Percentiles rank a stretch among this genome's conserved stretches.
phyloP scores from a whole-genome alignment of 2,888 invertebrate species.

The Clitarchus hookeri region DNA sequence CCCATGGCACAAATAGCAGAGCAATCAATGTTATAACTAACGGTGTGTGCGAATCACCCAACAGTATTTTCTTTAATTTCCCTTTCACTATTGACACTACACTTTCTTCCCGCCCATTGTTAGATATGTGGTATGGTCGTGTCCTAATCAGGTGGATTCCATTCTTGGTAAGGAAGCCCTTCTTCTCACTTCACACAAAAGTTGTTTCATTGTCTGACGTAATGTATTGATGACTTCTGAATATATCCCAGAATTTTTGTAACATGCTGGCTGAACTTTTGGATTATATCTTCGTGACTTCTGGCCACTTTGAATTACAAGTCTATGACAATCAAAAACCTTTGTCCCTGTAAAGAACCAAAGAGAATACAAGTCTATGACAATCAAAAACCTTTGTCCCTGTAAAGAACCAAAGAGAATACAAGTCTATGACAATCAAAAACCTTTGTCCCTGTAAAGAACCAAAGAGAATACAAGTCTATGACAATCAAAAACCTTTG shows the following conservation, averaged over 20 bases:
- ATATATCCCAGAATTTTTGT: constrained; percentile 27
- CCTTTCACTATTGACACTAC: constrained; percentile 43
- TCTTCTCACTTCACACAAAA: constrained; percentile 33
- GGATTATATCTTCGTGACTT: constrained; percentile 30
- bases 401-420: too few relatives aligned
- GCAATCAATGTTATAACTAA: neutral
- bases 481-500: constrained; percentile 44
- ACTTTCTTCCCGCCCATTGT: constrained; percentile 42
- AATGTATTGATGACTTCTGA: constrained; percentile 30
- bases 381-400: constrained; percentile 42
- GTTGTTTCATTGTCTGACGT: constrained; percentile 39
- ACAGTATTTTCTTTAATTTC: constrained; percentile 30
- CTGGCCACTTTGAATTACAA: constrained; percentile 42
- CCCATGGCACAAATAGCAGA: neutral
- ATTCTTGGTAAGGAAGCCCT: constrained; percentile 38
- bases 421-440: constrained; percentile 45
- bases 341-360: constrained; percentile 41
- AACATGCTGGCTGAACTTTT: constrained; percentile 29
- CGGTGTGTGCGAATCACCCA: neutral
- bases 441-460: constrained; percentile 42
- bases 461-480: too few relatives aligned
- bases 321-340: constrained; percentile 45
- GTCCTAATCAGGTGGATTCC: constrained; percentile 39
- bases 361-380: constrained; percentile 46
- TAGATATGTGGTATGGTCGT: constrained; percentile 40